phyloP scores from a whole-genome alignment of 1,140 invertebrate genomes.

The Diachasmimorpha longicaudata region DNA sequence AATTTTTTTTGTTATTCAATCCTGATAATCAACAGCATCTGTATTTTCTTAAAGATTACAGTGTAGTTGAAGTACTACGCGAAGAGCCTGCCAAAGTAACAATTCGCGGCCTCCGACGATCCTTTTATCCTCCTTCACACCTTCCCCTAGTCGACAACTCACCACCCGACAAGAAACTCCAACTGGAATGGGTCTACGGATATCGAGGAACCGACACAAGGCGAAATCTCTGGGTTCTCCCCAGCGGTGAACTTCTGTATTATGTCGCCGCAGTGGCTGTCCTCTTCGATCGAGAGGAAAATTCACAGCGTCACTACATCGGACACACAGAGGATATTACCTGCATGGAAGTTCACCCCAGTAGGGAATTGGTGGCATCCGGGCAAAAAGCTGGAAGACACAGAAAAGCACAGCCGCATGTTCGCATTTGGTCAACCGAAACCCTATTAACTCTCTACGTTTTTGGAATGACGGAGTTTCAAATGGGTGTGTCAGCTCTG shows the following conservation, averaged over 20 bases:
- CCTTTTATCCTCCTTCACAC: conserved; percentile 86
- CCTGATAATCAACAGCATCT: too few species aligned
- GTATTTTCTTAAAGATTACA: conserved; percentile 71
- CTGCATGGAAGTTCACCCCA: conserved; percentile 79
- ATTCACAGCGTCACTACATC: conserved; percentile 89
- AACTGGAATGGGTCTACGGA: conserved; percentile 94
- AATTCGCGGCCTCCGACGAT: conserved; percentile 82
- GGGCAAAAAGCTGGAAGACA: conserved; percentile 85
- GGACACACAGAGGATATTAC: conserved; percentile 93
- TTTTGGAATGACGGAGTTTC: conserved; percentile 90
- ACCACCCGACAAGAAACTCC: conserved; percentile 84
- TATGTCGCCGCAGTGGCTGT: conserved; percentile 92
- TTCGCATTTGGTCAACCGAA: conserved; percentile 93
- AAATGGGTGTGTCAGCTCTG: conserved; percentile 86
- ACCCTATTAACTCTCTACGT: conserved; percentile 90
- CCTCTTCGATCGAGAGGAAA: conserved; percentile 88
- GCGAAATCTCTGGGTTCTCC: conserved; percentile 88
- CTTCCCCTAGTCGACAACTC: conserved; percentile 80
- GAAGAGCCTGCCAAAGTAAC: conserved; percentile 84
- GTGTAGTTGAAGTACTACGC: conserved; percentile 80
- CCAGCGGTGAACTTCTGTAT: conserved; percentile 91
- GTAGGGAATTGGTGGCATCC: conserved; percentile 87
- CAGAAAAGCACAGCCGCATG: conserved; percentile 86
- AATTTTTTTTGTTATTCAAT: too few species aligned
- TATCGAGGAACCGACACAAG: conserved; percentile 88